Base-by-base conservation (phyloP, 2,797 vertebrate species). In the Pseudopleuronectes americanus region DNA sequence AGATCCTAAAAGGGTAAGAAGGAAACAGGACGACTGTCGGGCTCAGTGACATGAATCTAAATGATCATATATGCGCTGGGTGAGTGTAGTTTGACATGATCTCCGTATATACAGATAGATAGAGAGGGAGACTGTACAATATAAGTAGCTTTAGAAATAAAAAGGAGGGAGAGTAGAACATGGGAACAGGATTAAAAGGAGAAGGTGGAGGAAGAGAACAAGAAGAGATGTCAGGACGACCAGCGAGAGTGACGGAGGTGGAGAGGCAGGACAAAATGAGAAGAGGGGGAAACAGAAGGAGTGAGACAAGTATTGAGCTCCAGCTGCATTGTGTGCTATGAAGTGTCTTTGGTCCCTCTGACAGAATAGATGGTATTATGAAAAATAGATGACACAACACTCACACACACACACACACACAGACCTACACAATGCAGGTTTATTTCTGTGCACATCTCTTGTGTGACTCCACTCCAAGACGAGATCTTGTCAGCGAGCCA, bases 301-400 rank as follows among this genome's bases (percentile, higher is more conserved):
- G 47, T 79, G 74, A 19, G 74, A 84, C 70, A 57, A 71, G 77
- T 57, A 64, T 64, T 65, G 72, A 83, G 77, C 74, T 81, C 51
- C 67, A 68, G 75, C 70, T 85, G 78, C 49, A 84, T 80, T 74
- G 64, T 74, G 64, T 79, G 80, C 68, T 38, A 4, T 38, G 36
- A 38, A 38, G 77, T 74, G 78, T 72, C 68, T 86, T 71, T 69
- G 77, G 79, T 74, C 66, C 75, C 61, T 68, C 57, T 28, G 33
- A 84, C 60, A 76, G 78, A 80, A 85, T 84, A 84, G 71, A 77
- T 31, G 36, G 54, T 57, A 60, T 62, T 62, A 59, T 86, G 79
- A 89, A 90, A 88, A 85, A 89, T 64, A 80, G 70, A 85, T 80
- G 71, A 71, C 71, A 75, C 79, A 74, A 74, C 67, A 43, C 24